Evolutionary conservation across 1,140 invertebrate species (phyloP), one percentile per base, ranked within the genome.

Genomic region (Ganaspis sp.): DNA sequence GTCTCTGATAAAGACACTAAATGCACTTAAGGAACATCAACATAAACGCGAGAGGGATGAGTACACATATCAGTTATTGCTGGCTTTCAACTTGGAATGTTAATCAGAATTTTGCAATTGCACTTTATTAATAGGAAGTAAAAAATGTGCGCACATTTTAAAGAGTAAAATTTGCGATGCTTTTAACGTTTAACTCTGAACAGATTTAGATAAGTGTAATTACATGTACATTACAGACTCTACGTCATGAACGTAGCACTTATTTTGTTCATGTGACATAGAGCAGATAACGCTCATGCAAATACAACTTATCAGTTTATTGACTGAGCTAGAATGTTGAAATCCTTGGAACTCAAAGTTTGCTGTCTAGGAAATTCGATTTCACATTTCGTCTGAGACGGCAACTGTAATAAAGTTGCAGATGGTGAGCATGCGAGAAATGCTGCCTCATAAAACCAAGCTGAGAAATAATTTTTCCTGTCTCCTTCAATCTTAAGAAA

Each of bases 251-350:
- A 37, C 75, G 78, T 74, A 38, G 40, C 37, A 37, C 17, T 23
- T 40, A 37, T 70, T 74, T 53, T 37, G 38, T 76, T 75, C 73
- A 58, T 64, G 38, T 53, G 58, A 69, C 69, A 37, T 37, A 34
- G 53, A 45, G n/a, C n/a, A 70, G 83, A 85, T 84, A 83, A 81
- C 75, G 69, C 23, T 42, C 8, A 74, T 69, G 64, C 73, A 69
- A 78, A 78, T 53, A 64, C 26, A 64, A 64, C 58, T 64, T 64
- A 64, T 64, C 58, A 73, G 69, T 81, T 84, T 82, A 82, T 81
- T 64, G 77, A 78, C 72, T 40, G 76, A 42, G 76, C 72, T 84
- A 83, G 81, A 86, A 86, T 83, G 83, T 86, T 76, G 81, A 84
- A 84, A 85, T 84, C 81, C 84, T 86, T 86, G 85, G 64, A 53